A percentile compares a stretch with the other conserved stretches of the same genome.
Evolutionary conservation across 2,797 vertebrate species (phyloP).

Genomic region (Petrocephalus schoutedeni): DNA sequence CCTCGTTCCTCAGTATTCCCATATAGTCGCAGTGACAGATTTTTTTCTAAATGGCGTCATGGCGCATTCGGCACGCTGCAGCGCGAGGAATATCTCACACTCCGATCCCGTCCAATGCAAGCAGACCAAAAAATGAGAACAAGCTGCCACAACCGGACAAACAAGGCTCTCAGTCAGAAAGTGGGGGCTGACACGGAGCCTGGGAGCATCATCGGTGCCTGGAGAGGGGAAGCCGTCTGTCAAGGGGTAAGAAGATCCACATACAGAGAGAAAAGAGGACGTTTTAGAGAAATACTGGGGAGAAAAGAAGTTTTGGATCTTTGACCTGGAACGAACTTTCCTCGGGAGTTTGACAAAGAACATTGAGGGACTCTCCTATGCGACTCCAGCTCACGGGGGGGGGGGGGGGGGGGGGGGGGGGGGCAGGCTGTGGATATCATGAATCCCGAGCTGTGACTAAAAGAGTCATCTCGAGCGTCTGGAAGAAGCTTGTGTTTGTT

Average conservation of each 20-base stretch:
- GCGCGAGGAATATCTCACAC: conserved; percentile 22
- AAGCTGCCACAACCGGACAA: conserved; percentile 17
- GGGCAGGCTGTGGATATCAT: not conserved
- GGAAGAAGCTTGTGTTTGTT: not conserved
- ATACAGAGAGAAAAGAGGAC: conserved; percentile 14
- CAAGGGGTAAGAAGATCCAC: conserved; percentile 13
- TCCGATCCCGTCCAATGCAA: conserved; percentile 35
- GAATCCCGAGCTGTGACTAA: conserved; percentile 31
- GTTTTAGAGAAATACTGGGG: conserved; percentile 47
- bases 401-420: not conserved
- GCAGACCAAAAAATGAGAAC: conserved; percentile 18
- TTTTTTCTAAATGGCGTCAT: not conserved
- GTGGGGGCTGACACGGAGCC: conserved; percentile 21
- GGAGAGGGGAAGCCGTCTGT: conserved; percentile 18
- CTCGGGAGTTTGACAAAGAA: not conserved
- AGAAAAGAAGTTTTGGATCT: not conserved
- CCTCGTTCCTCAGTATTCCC: not conserved
- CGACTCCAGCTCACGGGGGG: not conserved
- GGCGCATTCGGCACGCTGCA: conserved; percentile 41
- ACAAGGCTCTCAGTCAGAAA: conserved; percentile 22
- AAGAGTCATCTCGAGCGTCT: conserved; percentile 33
- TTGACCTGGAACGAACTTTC: not conserved
- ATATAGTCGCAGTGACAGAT: not conserved
- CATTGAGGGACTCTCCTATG: not conserved
- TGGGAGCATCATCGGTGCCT: conserved; percentile 42